phyloP scores from a whole-genome alignment of 2,888 invertebrate genomes.

The Anodontia alba region DNA sequence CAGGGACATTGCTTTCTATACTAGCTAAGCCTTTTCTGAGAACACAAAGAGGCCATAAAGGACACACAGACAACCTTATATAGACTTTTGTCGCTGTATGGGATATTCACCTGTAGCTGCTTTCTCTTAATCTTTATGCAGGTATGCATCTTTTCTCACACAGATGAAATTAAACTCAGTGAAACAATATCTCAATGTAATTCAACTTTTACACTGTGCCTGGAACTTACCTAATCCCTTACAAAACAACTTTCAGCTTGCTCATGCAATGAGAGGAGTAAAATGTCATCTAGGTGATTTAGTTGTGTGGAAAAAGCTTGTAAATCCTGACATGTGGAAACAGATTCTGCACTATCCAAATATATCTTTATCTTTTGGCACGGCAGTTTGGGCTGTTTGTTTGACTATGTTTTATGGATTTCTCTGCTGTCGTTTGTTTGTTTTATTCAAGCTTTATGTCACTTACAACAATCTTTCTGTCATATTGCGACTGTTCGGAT shows the following conservation, averaged over 20 bases:
- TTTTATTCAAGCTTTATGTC: too few species aligned
- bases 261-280: too few species aligned
- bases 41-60: conserved; percentile 3
- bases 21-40: conserved; percentile 13
- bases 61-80: conserved; percentile 4
- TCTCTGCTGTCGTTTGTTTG: too few species aligned
- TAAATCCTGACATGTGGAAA: conserved; percentile 23
- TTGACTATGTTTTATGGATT: too few species aligned
- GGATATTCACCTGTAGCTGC: conserved; percentile 29
- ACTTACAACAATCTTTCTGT: too few species aligned
- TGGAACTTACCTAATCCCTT: conserved; percentile 27
- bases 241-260: conserved; percentile 26
- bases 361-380: conserved; percentile 19
- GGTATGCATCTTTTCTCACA: conserved; percentile 23
- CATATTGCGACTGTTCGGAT: too few species aligned
- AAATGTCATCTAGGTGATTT: conserved; percentile 26
- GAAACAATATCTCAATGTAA: conserved; percentile 37
- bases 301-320: conserved; percentile 33
- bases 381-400: too few species aligned
- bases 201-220: conserved; percentile 33
- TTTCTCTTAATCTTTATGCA: not conserved
- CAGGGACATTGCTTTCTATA: too few species aligned
- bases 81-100: too few species aligned
- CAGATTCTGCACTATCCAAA: conserved; percentile 17
- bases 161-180: conserved; percentile 33